Evolutionary conservation across 2,888 invertebrate species (phyloP), one percentile per base, ranked within the genome.

Genomic region (Scaptomyza caliginosa): DNA sequence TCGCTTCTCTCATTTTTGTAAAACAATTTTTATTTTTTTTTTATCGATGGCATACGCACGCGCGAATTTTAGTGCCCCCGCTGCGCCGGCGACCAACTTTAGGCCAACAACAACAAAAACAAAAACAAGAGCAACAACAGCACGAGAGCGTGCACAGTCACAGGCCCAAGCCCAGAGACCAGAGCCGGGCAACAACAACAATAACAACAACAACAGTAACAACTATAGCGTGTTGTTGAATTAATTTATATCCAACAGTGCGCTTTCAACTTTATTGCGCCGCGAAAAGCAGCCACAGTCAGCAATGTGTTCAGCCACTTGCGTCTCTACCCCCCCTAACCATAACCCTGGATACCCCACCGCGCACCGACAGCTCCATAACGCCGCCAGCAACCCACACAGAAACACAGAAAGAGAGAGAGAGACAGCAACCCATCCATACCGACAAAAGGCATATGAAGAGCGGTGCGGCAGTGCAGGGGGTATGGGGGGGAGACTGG

Each of bases 161-260:
- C 38, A 60, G 51, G 56, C 71, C 70, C 75, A 64, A 74, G 74
- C 68, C 68, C 68, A 67, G 55, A 70, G 59, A 72, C 71, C 46
- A 57, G n/a, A 72, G 51, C 50, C 57, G 56, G 39, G 59, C 74
- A 40, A 42, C 73, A 70, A 59, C 75, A 71, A 60, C 70, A 43
- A 2, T 59, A 67, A 48, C 52, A 67, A 65, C 63, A 64, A 39
- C 72, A 68, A 59, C 57, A 48, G 26, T 68, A 70, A 54, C 75
- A 72, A 67, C 74, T 77, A 74, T 84, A 74, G 89, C 88, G 89
- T 90, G 88, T 88, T 89, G 89, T 88, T 90, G 90, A 89, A 89
- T 89, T 89, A 90, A 90, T 89, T 89, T 90, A 90, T 90, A 88
- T 77, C 89, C 88, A 76, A 84, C 88, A 79, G 89, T 89, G 89